Evolutionary conservation across 2,888 invertebrate genomes (phyloP).

Genomic region (Tachina lurida): DNA sequence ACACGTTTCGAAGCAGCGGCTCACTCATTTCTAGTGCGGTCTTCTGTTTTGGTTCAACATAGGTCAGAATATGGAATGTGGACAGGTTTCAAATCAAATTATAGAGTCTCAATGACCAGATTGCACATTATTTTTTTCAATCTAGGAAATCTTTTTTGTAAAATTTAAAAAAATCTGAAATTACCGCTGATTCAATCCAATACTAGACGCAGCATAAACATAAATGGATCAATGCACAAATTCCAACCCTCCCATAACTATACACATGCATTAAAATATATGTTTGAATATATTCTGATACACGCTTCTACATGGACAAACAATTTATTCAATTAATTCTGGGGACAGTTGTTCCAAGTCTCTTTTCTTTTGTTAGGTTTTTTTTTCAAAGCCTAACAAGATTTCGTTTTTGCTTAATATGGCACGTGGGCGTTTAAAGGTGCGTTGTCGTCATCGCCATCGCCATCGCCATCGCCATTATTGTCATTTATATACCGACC

Average conservation of each 20-base stretch:
- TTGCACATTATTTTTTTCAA: background rate
- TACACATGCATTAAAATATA: background rate
- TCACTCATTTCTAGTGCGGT: too few species aligned
- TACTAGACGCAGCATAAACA: constrained; percentile 17
- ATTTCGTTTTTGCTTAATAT: constrained; percentile 44
- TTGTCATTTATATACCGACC: constrained; percentile 47
- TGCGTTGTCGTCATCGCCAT: constrained; percentile 63
- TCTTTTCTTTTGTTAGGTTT: constrained; percentile 45
- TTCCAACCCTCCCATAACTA: background rate
- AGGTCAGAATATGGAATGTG: too few species aligned
- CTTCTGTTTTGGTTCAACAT: too few species aligned
- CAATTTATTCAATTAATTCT: constrained; percentile 57
- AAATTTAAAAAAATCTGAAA: background rate
- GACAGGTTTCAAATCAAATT: too few species aligned
- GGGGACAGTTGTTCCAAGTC: constrained; percentile 45
- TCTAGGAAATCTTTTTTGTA: background rate
- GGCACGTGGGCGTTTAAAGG: constrained; percentile 71
- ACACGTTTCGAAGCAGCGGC: too few species aligned
- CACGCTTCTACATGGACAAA: constrained; percentile 17
- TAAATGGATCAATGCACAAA: constrained; percentile 48
- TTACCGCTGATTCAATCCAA: background rate
- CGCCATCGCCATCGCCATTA: constrained; percentile 46
- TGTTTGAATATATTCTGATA: background rate
- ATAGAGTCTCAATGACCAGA: too few species aligned
- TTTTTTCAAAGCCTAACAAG: constrained; percentile 44